Evolutionary conservation across 2,888 invertebrate genomes (phyloP).

Genomic region (Diadromus collaris): DNA sequence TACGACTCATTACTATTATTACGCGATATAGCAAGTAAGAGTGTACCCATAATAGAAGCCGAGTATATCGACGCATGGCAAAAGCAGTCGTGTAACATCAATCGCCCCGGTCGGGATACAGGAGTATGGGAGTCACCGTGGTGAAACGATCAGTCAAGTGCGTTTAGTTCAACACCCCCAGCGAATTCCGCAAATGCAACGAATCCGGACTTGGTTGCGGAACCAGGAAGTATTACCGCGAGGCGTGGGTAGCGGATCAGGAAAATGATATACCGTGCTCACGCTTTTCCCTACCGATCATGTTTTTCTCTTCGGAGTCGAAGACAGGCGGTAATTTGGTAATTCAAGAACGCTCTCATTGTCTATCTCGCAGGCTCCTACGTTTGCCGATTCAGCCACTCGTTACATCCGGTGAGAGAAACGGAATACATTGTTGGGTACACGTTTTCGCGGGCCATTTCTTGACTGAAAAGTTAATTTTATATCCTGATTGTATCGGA

Average conservation of each 20-base stretch:
- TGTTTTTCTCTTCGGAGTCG: not conserved
- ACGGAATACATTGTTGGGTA: not conserved
- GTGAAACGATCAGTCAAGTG: constrained; percentile 24
- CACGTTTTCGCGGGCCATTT: not conserved
- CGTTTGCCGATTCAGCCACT: not conserved
- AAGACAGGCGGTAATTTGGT: not conserved
- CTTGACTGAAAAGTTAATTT: not conserved
- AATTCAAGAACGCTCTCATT: not conserved
- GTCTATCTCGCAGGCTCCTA: not conserved
- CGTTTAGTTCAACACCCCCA: constrained; percentile 5
- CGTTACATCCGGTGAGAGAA: not conserved
- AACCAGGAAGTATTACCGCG: not conserved
- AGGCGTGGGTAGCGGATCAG: constrained; percentile 11
- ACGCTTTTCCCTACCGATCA: constrained; percentile 1
- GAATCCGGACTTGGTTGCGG: constrained; percentile 1
- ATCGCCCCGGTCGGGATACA: constrained; percentile 8
- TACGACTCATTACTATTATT: constrained; percentile 60
- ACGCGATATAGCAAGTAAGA: constrained; percentile 52
- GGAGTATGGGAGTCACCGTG: constrained; percentile 8
- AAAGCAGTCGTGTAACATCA: constrained; percentile 25
- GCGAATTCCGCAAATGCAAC: constrained; percentile 39
- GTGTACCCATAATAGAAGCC: constrained; percentile 40
- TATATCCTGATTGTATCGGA: not conserved
- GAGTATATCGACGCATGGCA: constrained; percentile 38
- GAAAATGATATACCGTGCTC: constrained; percentile 8